phyloP scores from a whole-genome alignment of 2,797 vertebrate genomes.

The Margarornis squamiger region DNA sequence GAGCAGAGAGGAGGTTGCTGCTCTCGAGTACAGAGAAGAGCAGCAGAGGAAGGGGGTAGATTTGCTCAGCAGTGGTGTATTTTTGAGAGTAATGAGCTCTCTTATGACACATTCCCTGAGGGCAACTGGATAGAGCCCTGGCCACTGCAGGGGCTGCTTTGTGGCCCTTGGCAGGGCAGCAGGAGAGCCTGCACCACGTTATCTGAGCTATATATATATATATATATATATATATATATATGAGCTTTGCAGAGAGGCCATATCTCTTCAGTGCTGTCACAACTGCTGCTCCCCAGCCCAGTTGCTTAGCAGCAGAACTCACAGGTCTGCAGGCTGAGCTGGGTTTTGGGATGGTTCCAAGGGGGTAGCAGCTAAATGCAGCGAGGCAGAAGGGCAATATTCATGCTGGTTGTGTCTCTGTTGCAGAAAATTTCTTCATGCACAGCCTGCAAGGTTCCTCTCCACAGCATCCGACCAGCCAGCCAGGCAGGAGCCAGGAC shows the following conservation, averaged over 20 bases:
- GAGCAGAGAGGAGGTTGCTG: not conserved
- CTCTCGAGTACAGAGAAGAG: not conserved
- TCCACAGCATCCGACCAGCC: slow-evolving; percentile 2
- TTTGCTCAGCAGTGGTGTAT: not conserved
- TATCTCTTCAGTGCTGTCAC: not conserved
- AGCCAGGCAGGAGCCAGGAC: slow-evolving; percentile 17
- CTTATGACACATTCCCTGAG: not conserved
- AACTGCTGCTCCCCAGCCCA: not conserved
- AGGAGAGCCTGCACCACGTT: not conserved
- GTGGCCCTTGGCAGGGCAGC: not conserved
- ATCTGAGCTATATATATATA: not conserved
- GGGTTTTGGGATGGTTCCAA: slow-evolving; percentile 9
- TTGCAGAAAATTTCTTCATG: slow-evolving; percentile 65
- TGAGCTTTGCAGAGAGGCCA: not conserved
- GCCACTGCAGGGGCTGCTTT: not conserved
- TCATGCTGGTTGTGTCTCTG: not conserved
- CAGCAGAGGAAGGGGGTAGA: not conserved
- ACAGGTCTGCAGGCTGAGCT: not conserved
- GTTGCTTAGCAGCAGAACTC: slow-evolving; percentile 33
- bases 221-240: not conserved
- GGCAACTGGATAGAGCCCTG: not conserved
- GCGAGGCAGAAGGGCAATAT: not conserved
- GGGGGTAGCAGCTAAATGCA: slow-evolving; percentile 14
- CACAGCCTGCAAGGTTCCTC: slow-evolving; percentile 58
- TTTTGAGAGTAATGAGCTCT: not conserved